phyloP scores from a whole-genome alignment of 2,113 vertebrate genomes.

The Dasyornis broadbenti region DNA sequence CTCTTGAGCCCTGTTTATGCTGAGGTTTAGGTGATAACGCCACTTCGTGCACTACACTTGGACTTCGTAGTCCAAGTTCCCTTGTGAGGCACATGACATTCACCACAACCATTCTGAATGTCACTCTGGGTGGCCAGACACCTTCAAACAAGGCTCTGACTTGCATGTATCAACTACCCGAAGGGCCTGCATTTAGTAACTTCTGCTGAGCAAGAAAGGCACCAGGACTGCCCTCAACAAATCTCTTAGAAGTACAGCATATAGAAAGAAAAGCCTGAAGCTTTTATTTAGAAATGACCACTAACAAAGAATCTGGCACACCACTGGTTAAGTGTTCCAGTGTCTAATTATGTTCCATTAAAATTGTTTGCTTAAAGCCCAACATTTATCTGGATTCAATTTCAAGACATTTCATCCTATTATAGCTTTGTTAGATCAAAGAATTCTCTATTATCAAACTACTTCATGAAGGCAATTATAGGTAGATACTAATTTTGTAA shows the following conservation, averaged over 20 bases:
- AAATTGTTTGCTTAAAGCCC: not conserved
- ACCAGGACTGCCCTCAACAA: not conserved
- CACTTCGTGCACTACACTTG: fast-evolving
- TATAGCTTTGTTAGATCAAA: constrained; percentile 17
- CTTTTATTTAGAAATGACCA: not conserved
- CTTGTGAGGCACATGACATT: fast-evolving
- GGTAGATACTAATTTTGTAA: not conserved
- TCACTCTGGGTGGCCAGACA: not conserved
- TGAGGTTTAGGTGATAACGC: not conserved
- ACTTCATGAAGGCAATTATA: constrained; percentile 9
- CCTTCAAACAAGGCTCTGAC: not conserved
- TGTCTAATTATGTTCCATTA: constrained; percentile 3
- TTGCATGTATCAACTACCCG: not conserved
- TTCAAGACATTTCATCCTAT: not conserved
- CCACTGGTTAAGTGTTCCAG: not conserved
- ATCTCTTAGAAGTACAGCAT: not conserved
- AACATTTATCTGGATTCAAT: not conserved
- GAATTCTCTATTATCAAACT: constrained; percentile 17
- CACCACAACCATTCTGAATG: not conserved
- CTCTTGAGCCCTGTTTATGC: not conserved
- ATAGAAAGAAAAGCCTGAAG: not conserved
- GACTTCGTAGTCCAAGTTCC: not conserved
- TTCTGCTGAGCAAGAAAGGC: not conserved
- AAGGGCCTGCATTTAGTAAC: not conserved
- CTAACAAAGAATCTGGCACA: not conserved